These are phyloP conservation scores for Wiebesia pumilae DNA, from an alignment of 1,140 invertebrate genomes.

Conservation along the genomic window DNA sequence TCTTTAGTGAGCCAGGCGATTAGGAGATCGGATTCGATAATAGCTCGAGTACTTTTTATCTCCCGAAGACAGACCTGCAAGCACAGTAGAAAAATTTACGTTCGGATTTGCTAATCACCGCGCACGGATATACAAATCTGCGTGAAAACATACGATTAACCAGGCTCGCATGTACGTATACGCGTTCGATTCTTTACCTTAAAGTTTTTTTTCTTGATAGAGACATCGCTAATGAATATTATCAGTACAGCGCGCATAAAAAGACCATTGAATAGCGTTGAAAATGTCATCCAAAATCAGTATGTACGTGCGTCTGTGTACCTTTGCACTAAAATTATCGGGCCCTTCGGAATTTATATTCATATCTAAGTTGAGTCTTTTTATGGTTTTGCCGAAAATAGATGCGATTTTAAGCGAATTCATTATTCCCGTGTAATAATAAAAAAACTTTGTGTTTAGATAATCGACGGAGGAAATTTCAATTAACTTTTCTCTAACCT, in stretches of 20 bases:
- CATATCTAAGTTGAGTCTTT: too few relatives aligned
- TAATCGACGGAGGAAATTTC: not conserved
- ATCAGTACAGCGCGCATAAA: too few relatives aligned
- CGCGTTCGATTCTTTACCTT: not conserved
- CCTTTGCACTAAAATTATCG: too few relatives aligned
- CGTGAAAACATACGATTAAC: not conserved
- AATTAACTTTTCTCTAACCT: not conserved
- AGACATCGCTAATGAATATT: too few relatives aligned
- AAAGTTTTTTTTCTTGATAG: not conserved
- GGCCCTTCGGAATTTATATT: too few relatives aligned
- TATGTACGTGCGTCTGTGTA: too few relatives aligned
- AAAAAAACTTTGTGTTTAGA: not conserved
- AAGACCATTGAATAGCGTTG: too few relatives aligned
- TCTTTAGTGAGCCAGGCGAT: constrained; percentile 41
- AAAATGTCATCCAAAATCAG: too few relatives aligned
- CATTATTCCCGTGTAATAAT: too few relatives aligned
- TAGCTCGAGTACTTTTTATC: constrained; percentile 50
- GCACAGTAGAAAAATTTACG: constrained; percentile 20
- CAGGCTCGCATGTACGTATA: too few relatives aligned
- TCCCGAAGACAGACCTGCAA: constrained; percentile 31
- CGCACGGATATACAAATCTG: not conserved
- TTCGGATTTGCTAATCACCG: constrained; percentile 12
- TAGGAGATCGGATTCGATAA: constrained; percentile 47
- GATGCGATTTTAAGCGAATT: too few relatives aligned
- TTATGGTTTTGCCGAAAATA: too few relatives aligned